These are phyloP conservation scores for Cervus canadensis DNA, from an alignment of 2,113 vertebrate genomes.

Conservation along the genomic window DNA sequence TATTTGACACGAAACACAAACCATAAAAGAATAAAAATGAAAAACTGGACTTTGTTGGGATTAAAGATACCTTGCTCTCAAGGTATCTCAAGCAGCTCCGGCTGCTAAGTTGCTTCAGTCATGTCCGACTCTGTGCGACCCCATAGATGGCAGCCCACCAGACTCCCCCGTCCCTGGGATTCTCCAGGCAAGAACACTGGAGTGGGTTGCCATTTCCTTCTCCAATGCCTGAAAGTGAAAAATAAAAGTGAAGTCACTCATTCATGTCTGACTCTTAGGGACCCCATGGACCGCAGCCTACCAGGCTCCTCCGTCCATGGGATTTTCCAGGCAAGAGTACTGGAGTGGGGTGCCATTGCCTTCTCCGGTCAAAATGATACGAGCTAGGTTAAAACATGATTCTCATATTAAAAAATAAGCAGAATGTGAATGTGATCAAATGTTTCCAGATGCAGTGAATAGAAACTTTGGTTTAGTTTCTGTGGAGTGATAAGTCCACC, in stretches of 20 bases:
- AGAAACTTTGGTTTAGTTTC: neutral
- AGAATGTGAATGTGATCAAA: neutral
- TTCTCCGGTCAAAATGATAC: neutral
- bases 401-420: neutral
- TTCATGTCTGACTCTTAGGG: no score
- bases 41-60: neutral
- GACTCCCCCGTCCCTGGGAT: no score
- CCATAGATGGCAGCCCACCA: neutral
- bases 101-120: neutral
- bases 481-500: neutral
- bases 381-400: neutral
- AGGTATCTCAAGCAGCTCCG: neutral
- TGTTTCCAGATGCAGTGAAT: neutral
- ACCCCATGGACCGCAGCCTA: no score
- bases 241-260: no score
- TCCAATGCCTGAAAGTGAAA: no score
- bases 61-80: neutral
- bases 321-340: neutral
- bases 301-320: neutral
- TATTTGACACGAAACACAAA: neutral
- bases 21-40: neutral
- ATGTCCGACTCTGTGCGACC: neutral
- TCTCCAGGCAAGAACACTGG: no score
- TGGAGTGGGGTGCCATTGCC: neutral
- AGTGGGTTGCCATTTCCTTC: no score